Base-by-base conservation (phyloP, 2,888 invertebrate genomes). In the Platypus cylindrus region DNA sequence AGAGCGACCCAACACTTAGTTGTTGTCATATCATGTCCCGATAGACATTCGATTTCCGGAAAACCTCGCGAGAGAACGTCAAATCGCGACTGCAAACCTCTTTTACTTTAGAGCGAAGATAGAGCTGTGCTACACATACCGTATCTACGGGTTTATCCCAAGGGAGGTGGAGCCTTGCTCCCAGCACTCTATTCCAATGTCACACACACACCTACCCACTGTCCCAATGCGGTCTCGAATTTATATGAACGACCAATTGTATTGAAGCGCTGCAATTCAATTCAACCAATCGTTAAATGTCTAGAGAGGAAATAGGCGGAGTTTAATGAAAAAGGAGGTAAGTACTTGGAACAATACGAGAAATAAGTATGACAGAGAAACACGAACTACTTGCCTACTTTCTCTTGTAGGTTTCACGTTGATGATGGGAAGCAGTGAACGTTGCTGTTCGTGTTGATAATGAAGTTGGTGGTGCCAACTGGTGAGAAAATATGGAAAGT, bases 81-180 rank as follows among this genome's bases (percentile, higher is more conserved):
- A 56, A 57, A 45, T 44, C 60, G 55, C 59, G 58, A 60, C 60
- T 60, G 60, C 58, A 55, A 55, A 55, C 42, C 38, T 32, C n/a
- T n/a, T n/a, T n/a, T n/a, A n/a, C n/a, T n/a, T n/a, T n/a, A n/a
- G n/a, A n/a, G n/a, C n/a, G n/a, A n/a, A n/a, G n/a, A n/a, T n/a
- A n/a, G 55, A 50, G 43, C 43, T 56, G n/a, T n/a, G n/a, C n/a
- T n/a, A n/a, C n/a, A n/a, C n/a, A n/a, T 56, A 42, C 38, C 41
- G 37, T 32, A 40, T 38, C 43, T 41, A 37, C 35, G 47, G 46
- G 49, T 48, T 62, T 62, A 65, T 66, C 62, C 62, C 64, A 59
- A 63, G 62, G 67, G 63, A 65, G 65, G n/a, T n/a, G n/a, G 65
- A 60, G 52, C 55, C 65, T 66, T 68, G 53, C 51, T 56, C 54